These are phyloP conservation scores for Lanius ludovicianus DNA, from an alignment of 2,113 vertebrate species.

Conservation along the genomic window DNA sequence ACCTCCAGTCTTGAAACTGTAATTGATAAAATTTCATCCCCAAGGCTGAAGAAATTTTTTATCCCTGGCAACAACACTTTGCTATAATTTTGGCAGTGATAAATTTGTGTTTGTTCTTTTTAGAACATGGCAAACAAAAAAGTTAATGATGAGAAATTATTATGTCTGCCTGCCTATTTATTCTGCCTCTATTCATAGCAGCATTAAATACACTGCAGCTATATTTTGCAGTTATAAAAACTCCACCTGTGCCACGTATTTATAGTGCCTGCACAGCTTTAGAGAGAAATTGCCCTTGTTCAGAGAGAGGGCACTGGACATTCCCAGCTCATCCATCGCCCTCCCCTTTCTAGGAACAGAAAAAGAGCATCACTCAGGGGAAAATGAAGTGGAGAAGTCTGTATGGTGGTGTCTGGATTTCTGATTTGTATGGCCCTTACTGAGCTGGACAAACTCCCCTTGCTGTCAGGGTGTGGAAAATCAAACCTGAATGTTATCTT, in stretches of 20 bases:
- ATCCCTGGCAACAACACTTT: not conserved
- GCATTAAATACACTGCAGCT: not conserved
- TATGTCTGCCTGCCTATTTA: slow-evolving; percentile 1
- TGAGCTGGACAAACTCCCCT: not conserved
- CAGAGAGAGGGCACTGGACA: not conserved
- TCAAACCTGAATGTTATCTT: not conserved
- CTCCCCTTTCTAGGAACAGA: not conserved
- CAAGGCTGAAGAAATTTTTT: not conserved
- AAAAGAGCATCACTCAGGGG: not conserved
- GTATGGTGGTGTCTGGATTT: not conserved
- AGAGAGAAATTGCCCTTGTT: not conserved
- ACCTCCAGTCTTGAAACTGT: not conserved
- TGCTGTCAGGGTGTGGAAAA: not conserved
- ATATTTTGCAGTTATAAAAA: not conserved
- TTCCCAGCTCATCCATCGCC: not conserved
- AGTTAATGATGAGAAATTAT: not conserved
- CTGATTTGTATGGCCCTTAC: not conserved
- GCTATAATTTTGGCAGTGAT: not conserved
- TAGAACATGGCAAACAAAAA: not conserved
- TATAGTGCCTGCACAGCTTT: not conserved
- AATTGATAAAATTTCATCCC: not conserved
- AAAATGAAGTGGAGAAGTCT: not conserved
- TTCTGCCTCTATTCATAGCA: slow-evolving; percentile 8
- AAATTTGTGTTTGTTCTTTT: not conserved
- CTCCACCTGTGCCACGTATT: not conserved